These are phyloP conservation scores for Tangara arthus DNA, from an alignment of 2,797 vertebrate genomes.

Conservation along the genomic window DNA sequence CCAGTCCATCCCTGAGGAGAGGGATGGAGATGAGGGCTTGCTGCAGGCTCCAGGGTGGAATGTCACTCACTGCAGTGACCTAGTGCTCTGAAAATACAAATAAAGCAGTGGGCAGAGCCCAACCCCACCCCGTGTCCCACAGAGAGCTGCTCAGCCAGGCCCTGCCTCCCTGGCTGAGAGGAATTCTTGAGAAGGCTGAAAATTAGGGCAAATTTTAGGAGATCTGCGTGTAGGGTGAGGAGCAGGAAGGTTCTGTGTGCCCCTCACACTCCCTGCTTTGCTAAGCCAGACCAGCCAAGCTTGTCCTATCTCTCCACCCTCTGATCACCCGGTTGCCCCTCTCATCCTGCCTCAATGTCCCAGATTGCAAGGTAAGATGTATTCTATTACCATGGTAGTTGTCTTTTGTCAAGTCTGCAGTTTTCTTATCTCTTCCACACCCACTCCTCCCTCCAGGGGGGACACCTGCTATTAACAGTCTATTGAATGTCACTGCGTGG, in stretches of 20 bases:
- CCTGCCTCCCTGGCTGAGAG: neutral
- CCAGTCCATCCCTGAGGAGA: neutral
- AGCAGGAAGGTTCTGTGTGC: neutral
- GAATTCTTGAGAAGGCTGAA: neutral
- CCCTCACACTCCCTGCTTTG: fast-evolving
- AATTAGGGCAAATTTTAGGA: neutral
- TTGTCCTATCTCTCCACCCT: neutral
- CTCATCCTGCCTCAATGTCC: neutral
- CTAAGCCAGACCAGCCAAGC: neutral
- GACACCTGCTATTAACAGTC: too few relatives aligned
- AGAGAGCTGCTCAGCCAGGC: neutral
- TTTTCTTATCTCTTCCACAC: too few relatives aligned
- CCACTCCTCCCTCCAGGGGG: too few relatives aligned
- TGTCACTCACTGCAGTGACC: neutral
- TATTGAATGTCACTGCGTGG: too few relatives aligned
- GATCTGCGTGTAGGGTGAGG: fast-evolving
- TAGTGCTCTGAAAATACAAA: slow-evolving; percentile 25
- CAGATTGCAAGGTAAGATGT: too few relatives aligned
- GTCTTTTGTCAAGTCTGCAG: too few relatives aligned
- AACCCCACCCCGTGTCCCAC: neutral
- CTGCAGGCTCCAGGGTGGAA: neutral
- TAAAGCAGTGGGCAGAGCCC: neutral
- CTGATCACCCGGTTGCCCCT: fast-evolving
- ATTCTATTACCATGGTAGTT: too few relatives aligned
- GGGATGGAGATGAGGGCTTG: neutral